Evolutionary conservation across 2,888 invertebrate genomes (phyloP).

Genomic region (Trichacis sp.): DNA sequence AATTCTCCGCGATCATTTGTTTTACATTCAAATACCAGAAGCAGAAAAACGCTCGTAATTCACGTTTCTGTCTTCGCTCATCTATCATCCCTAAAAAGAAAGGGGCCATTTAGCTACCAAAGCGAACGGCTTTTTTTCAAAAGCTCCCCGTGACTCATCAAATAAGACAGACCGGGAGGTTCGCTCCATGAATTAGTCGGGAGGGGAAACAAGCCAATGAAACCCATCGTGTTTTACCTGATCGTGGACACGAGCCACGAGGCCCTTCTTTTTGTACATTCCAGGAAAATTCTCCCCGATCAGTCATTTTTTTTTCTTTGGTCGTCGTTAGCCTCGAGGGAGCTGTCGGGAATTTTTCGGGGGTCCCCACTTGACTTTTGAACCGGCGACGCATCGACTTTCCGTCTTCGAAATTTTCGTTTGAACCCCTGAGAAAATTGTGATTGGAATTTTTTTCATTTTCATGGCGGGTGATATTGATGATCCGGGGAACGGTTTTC

Average conservation of each 20-base stretch:
- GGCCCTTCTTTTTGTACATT: background rate
- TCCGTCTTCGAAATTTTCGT: background rate
- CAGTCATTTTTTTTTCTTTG: background rate
- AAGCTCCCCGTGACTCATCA: slow-evolving; percentile 12
- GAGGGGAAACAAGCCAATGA: too few relatives aligned
- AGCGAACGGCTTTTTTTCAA: background rate
- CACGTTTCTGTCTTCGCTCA: slow-evolving; percentile 37
- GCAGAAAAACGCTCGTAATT: slow-evolving; percentile 38
- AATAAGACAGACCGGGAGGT: background rate
- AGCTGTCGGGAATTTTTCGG: too few relatives aligned
- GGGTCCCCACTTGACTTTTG: background rate
- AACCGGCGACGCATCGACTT: too few relatives aligned
- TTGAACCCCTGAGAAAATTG: background rate
- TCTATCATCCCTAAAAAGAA: slow-evolving; percentile 46
- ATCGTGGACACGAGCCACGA: background rate
- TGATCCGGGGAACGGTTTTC: too few relatives aligned
- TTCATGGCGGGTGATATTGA: too few relatives aligned
- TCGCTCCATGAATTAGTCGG: slow-evolving; percentile 1
- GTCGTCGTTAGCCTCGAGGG: too few relatives aligned
- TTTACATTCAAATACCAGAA: slow-evolving; percentile 35
- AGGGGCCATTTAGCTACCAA: slow-evolving; percentile 37
- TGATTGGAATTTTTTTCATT: background rate
- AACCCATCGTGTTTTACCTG: background rate
- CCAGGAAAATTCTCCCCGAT: background rate
- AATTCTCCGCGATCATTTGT: background rate